These are phyloP conservation scores for Urophycis tenuis DNA, from an alignment of 2,797 vertebrate genomes.

Conservation along the genomic window DNA sequence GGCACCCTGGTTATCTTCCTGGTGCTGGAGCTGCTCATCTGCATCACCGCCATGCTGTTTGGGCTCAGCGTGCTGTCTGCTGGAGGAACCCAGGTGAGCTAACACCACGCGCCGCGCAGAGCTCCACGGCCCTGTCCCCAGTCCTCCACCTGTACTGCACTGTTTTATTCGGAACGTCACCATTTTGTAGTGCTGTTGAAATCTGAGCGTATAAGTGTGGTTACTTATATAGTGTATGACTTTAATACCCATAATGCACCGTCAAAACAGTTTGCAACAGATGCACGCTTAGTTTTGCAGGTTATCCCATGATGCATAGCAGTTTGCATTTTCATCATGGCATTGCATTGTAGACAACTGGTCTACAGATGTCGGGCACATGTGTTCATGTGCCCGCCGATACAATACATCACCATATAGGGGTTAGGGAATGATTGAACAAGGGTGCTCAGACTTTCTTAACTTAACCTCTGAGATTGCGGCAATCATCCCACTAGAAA, in stretches of 20 bases:
- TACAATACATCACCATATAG: too few species aligned
- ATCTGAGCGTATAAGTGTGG: neutral
- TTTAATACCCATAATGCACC: neutral
- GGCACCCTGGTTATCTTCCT: constrained; percentile 72
- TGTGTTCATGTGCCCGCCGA: too few species aligned
- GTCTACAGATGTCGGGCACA: too few species aligned
- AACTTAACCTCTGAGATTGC: too few species aligned
- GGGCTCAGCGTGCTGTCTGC: constrained; percentile 70
- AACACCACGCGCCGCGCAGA: neutral
- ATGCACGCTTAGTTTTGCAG: neutral
- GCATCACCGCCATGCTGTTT: constrained; percentile 72
- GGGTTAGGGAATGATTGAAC: too few species aligned
- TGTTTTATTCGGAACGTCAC: neutral
- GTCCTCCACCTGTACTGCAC: neutral
- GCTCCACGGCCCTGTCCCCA: neutral
- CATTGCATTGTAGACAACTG: too few species aligned
- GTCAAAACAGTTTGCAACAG: neutral
- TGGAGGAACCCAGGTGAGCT: constrained; percentile 60
- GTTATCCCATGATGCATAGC: neutral
- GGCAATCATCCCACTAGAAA: too few species aligned
- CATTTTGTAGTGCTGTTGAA: neutral
- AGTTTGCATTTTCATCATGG: neutral
- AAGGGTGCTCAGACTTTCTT: too few species aligned
- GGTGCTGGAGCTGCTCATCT: constrained; percentile 72
- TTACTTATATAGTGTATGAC: neutral